These are phyloP conservation scores for Ceriagrion tenellum DNA, from an alignment of 2,888 invertebrate species.

Conservation along the genomic window DNA sequence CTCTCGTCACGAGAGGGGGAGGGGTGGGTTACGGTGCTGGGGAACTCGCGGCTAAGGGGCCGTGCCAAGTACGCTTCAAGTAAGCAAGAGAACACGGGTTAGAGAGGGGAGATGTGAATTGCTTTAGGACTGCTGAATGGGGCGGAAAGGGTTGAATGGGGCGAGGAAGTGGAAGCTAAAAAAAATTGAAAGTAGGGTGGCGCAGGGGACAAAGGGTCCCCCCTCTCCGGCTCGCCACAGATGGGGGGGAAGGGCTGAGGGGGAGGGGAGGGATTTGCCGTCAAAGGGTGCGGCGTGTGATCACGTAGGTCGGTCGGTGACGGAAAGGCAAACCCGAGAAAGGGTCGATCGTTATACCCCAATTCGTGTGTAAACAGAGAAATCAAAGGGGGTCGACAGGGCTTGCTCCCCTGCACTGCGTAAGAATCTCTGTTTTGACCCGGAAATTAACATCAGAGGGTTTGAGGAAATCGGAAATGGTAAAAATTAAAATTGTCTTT, in stretches of 20 bases:
- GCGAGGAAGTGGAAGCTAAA: neutral
- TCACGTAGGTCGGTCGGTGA: neutral
- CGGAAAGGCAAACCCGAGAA: too few species aligned
- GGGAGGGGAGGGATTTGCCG: neutral
- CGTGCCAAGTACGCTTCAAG: neutral
- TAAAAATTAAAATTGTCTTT: neutral
- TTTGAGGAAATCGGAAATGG: neutral
- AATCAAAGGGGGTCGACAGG: neutral
- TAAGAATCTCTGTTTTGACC: neutral
- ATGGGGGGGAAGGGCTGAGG: neutral
- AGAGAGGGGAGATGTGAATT: neutral
- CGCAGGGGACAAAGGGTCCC: neutral
- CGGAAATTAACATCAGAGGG: too few species aligned
- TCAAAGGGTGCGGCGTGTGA: neutral
- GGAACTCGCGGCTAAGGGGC: neutral
- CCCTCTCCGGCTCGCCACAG: neutral
- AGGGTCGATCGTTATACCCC: neutral
- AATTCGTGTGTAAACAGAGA: neutral
- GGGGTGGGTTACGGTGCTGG: neutral
- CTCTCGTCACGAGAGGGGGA: neutral
- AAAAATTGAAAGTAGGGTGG: neutral
- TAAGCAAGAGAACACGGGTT: neutral
- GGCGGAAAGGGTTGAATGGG: conserved; percentile 10
- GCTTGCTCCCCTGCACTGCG: neutral
- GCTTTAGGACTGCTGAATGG: neutral